phyloP scores from a whole-genome alignment of 2,113 vertebrate genomes.

The Cephalopholis sonnerati region DNA sequence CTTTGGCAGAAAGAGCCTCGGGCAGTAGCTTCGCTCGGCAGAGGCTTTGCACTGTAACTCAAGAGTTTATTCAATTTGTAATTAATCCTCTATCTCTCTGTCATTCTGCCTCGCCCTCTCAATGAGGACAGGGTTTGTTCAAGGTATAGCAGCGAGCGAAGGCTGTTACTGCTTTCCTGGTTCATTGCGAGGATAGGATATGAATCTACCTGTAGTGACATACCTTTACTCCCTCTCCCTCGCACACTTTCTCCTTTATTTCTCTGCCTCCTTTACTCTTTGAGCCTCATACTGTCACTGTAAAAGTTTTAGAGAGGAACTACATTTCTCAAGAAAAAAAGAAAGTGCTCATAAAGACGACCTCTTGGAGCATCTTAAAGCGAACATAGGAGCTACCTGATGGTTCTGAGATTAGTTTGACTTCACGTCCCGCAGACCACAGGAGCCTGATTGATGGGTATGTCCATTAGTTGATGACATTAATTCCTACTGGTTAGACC shows the following conservation, averaged over 20 bases:
- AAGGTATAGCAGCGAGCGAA: conserved; percentile 74
- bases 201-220: conserved; percentile 82
- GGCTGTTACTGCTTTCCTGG: conserved; percentile 85
- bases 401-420: conserved; percentile 21
- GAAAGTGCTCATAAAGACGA: background rate
- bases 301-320: conserved; percentile 20
- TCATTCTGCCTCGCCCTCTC: conserved; percentile 75
- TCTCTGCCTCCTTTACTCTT: conserved; percentile 16
- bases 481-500: background rate
- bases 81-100: conserved; percentile 71
- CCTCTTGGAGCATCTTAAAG: conserved; percentile 12
- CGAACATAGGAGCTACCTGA: background rate
- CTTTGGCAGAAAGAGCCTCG: conserved; percentile 80
- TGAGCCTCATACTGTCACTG: conserved; percentile 17
- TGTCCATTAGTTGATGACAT: background rate
- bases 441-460: conserved; percentile 18
- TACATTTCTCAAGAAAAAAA: background rate
- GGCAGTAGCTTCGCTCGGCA: conserved; percentile 82
- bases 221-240: conserved; percentile 49
- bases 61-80: conserved; percentile 75
- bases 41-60: conserved; percentile 61
- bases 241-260: conserved; percentile 6
- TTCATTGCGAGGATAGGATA: conserved; percentile 91
- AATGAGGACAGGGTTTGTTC: conserved; percentile 77
- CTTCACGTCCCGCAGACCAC: conserved; percentile 5